These are phyloP conservation scores for Eublepharis macularius DNA, from an alignment of 2,113 vertebrate species.

Conservation along the genomic window DNA sequence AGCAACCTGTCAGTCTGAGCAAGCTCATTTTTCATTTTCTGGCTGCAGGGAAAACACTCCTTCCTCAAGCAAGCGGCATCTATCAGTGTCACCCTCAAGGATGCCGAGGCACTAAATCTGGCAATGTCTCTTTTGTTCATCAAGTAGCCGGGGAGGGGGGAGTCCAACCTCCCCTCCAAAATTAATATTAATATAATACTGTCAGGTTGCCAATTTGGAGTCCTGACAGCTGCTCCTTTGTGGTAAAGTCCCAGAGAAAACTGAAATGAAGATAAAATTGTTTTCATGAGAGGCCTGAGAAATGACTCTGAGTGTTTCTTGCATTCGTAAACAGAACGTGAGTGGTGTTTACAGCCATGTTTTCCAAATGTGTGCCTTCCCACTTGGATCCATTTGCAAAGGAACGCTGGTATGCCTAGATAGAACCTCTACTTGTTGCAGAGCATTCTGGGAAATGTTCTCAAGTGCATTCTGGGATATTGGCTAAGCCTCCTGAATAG, in stretches of 20 bases:
- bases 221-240: accelerated
- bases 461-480: too few species aligned
- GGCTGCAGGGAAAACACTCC: accelerated
- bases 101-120: neutral
- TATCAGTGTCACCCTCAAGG: accelerated
- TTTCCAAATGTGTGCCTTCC: neutral
- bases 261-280: neutral
- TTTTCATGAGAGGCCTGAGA: too few species aligned
- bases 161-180: too few species aligned
- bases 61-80: neutral
- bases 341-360: neutral
- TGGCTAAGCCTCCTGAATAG: too few species aligned
- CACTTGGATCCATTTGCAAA: too few species aligned
- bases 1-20: neutral
- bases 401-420: too few species aligned
- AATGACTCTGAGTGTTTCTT: too few species aligned
- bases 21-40: neutral
- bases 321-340: too few species aligned
- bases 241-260: neutral
- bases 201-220: neutral
- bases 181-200: too few species aligned
- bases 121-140: neutral
- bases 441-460: too few species aligned
- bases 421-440: too few species aligned
- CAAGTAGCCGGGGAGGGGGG: neutral